Conservation (phyloP, 2,888 invertebrate genomes). For the Eristalis intricaria region DNA sequence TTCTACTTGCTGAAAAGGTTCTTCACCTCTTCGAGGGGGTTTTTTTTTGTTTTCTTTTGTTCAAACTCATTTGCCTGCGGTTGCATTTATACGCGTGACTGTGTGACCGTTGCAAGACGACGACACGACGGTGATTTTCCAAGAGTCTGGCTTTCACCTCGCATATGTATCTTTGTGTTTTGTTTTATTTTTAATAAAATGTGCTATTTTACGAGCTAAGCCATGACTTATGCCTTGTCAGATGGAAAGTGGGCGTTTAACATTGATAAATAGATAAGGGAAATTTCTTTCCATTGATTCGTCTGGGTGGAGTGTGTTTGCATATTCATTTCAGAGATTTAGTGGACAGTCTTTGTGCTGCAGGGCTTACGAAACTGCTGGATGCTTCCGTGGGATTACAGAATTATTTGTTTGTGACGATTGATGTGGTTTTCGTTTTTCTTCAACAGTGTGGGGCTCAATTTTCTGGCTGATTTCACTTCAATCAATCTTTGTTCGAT, state of each 20-base stretch:
- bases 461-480: neutral
- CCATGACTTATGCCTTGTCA: conserved; percentile 24
- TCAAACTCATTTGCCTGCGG: conserved; percentile 35
- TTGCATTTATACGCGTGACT: conserved; percentile 31
- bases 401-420: neutral
- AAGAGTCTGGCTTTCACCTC: conserved; percentile 47
- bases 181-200: conserved; percentile 4
- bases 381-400: conserved; percentile 2
- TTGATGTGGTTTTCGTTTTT: neutral
- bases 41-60: neutral
- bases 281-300: conserved; percentile 26
- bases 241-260: conserved; percentile 57
- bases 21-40: conserved; percentile 50
- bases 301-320: neutral
- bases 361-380: neutral
- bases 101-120: conserved; percentile 19
- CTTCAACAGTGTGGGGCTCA: neutral
- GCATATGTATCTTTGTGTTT: neutral
- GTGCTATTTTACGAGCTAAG: conserved; percentile 8
- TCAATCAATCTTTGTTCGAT: neutral
- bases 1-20: conserved; percentile 41
- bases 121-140: conserved; percentile 23
- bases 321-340: neutral
- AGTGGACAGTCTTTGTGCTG: neutral
- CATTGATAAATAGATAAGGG: conserved; percentile 36